Evolutionary conservation across 92 coral and sea anemone genomes (phyloP), one percentile per base, ranked within the genome.

Genomic region (Porites lobata): DNA sequence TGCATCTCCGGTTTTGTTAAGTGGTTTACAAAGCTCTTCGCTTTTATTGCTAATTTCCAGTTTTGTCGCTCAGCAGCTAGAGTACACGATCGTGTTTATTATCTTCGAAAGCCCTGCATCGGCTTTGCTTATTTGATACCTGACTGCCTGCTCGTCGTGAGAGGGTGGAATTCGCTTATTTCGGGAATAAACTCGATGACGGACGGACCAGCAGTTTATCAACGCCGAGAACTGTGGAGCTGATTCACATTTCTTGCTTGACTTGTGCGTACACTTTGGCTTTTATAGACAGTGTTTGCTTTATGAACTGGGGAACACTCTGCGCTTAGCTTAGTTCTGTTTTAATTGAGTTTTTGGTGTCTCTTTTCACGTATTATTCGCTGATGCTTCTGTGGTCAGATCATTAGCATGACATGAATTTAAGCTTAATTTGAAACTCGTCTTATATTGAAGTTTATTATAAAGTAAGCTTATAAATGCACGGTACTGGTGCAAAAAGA

Each of bases 1-100:
- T 32, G 88, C 73, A 77, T 89, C 84, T 80, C 86, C 93, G 91
- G 85, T 85, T 52, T 47, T 59, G 47, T 75, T 84, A 89, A 92
- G 94, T 92, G 88, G 95, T 89, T 73, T 86, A 84, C 83, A 72
- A 81, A 88, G 76, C 92, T 65, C 75, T 86, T 92, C 54, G 90
- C 52, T 11, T 75, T 74, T 86, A 86, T 90, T 93, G 86, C 87
- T 75, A 92, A 90, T 92, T 92, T 92, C 87, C 61, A 79, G 82
- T 82, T 80, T 61, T 77, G 86, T 64, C 72, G 70, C 5, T 58
- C 81, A 51, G 54, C 87, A 15, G 47, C 56, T 12, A 12, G 69
- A 2, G 51, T 10, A 12, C 58, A 20, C 50, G 52, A 82, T 61
- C 72, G 63, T 9, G 50, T 22, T 38, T 50, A 11, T 57, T 14